Evolutionary conservation across 1,140 invertebrate genomes (phyloP).

Genomic region (Glossosoma conforme): DNA sequence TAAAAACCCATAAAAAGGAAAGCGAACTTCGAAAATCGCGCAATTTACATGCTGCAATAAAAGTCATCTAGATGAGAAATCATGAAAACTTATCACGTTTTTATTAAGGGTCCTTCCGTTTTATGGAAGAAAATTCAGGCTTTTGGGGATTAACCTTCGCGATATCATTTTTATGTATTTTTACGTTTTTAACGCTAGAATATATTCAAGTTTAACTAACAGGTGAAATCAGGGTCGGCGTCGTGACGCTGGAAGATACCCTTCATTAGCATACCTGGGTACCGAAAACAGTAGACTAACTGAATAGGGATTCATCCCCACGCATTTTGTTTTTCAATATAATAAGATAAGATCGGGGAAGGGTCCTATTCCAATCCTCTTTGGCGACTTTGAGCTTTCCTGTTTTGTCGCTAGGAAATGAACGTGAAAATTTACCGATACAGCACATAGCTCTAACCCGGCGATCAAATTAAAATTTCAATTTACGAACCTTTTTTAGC

Average conservation of each 20-base stretch:
- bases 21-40: not conserved
- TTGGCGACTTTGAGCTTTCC: not conserved
- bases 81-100: constrained; percentile 2
- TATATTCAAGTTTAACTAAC: not conserved
- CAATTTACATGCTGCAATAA: not conserved
- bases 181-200: constrained; percentile 1
- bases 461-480: constrained; percentile 27
- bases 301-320: too few relatives aligned
- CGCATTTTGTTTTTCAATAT: constrained; percentile 27
- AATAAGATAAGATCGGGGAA: constrained; percentile 19
- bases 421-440: constrained; percentile 11
- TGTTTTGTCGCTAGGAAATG: constrained; percentile 8
- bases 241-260: not conserved
- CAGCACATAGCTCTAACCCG: not conserved
- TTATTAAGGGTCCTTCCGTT: not conserved
- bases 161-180: constrained; percentile 1
- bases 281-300: too few relatives aligned
- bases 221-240: not conserved
- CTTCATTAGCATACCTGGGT: constrained; percentile 2
- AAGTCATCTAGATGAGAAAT: not conserved
- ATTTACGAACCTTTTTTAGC: constrained; percentile 18
- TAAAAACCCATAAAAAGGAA: not conserved
- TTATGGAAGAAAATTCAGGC: not conserved
- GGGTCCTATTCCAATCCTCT: constrained; percentile 2
- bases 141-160: not conserved